Base-by-base conservation (phyloP, 92 coral and sea anemone species). In the Epizoanthus stellaris region DNA sequence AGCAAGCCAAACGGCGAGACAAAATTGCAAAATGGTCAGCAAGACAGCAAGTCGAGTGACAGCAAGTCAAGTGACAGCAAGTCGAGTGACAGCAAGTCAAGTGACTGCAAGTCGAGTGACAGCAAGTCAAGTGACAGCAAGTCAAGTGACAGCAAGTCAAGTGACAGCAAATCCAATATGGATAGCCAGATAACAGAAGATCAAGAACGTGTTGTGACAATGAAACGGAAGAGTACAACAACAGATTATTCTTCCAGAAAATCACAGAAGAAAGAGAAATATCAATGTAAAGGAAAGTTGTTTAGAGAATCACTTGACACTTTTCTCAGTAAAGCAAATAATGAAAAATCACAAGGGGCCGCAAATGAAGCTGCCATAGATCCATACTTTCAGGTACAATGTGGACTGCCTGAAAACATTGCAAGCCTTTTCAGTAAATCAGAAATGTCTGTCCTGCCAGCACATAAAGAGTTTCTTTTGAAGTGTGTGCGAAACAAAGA, bases 291-390 rank as follows among this genome's bases (percentile, higher is more conserved):
- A 72, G 77, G 77, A 72, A 72, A 72, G 77, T 72, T 72, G 77
- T 72, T 72, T 47, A 72, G 77, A 72, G 60, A 72, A 72, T 72
- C 77, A 72, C 77, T 47, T 72, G 77, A 72, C 60, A 72, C 77
- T 72, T 72, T 72, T 72, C 77, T 72, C 77, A 72, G 77, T 72
- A 47, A n/a, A 72, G 60, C 77, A 72, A 72, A 72, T 47, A 72
- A 72, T 72, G 77, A 72, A 72, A 72, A 72, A 72, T 43, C 77
- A 72, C 61, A 47, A 72, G 77, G 61, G 77, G 77, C 77, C 77
- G 52, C 77, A 72, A 72, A 72, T 72, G 77, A 72, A 72, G 77
- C 36, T 30, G 36, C 61, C 77, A 72, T 72, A 72, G 77, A 72
- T 72, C 60, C 58, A 72, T 72, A 72, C 77, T 47, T 73, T 47